Evolutionary conservation across 2,113 vertebrate species (phyloP), one percentile per base, ranked within the genome.

Genomic region (Hipposideros armiger): DNA sequence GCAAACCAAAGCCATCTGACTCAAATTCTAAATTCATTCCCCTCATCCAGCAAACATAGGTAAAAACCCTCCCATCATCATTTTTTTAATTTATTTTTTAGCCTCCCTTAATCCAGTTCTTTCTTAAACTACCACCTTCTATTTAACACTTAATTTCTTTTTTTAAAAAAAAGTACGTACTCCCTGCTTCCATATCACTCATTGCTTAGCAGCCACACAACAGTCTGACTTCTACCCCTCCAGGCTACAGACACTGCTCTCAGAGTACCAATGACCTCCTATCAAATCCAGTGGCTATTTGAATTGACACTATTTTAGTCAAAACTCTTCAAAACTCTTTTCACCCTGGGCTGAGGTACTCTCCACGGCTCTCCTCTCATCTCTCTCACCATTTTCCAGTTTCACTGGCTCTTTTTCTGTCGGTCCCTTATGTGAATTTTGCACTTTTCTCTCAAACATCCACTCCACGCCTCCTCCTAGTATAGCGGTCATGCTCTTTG

Each of bases 91-190:
- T 88, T 76, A 70, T 6, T 58, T 66, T 95, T 52, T 60, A 78
- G 36, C 47, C 17, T 30, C 11, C 24, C 30, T 83, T 78, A 62
- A 70, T 67, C n/a, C 11, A 40, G 66, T 88, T 76, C n/a, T 92
- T 88, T 83, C 87, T 93, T 93, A 95, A 95, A 95, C 32, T 40
- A 60, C 36, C 28, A 82, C 6, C 20, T 89, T 81, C 45, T 66
- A 78, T 67, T 67, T 84, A 88, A 16, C 56, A 67, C 56, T n/a
- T 93, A 19, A 78, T 54, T 76, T 80, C 32, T 80, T 81, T 42
- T 47, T 50, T 17, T 26, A 36, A 36, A 24, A 70, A 26, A 80
- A 67, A 84, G 24, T 69, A n/a, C 9, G 36, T 14, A 73, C 20
- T 64, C 40, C 24, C 47, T 67, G 67, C 28, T 84, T 91, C 70